These are phyloP conservation scores for Chrysolina americana DNA, from an alignment of 2,888 invertebrate genomes.

Conservation along the genomic window DNA sequence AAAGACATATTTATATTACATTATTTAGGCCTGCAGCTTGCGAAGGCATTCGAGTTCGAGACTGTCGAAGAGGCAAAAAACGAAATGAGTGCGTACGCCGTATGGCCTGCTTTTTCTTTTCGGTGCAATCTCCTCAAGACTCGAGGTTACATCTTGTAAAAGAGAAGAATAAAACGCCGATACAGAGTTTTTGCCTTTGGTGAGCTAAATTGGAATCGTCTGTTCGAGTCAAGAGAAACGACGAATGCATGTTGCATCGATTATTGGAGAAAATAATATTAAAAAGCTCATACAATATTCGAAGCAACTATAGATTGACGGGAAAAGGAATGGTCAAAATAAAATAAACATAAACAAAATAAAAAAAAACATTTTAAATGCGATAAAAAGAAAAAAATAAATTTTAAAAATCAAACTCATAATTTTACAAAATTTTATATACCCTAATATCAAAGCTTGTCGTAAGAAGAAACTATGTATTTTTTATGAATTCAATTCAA, in stretches of 20 bases:
- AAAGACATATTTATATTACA: slow-evolving; percentile 20
- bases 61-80: slow-evolving; percentile 31
- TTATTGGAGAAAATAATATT: background rate
- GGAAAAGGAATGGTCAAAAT: too few species aligned
- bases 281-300: too few species aligned
- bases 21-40: slow-evolving; percentile 36
- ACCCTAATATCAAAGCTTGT: too few species aligned
- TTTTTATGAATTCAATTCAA: too few species aligned
- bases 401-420: too few species aligned
- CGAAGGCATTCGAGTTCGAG: slow-evolving; percentile 38
- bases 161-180: slow-evolving; percentile 2
- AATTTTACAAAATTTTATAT: too few species aligned
- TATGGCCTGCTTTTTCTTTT: slow-evolving; percentile 40
- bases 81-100: slow-evolving; percentile 33
- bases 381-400: too few species aligned
- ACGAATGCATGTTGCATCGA: background rate
- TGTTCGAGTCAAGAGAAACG: slow-evolving; percentile 10
- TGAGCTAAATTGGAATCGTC: slow-evolving; percentile 10
- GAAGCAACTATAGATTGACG: too few species aligned
- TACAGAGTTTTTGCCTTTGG: slow-evolving; percentile 27
- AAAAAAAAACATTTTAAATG: too few species aligned
- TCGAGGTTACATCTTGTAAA: slow-evolving; percentile 32
- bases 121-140: slow-evolving; percentile 28
- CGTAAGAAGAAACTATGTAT: too few species aligned
- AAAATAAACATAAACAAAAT: too few species aligned